Base-by-base conservation (phyloP, 2,888 invertebrate genomes). In the Thera obeliscata region DNA sequence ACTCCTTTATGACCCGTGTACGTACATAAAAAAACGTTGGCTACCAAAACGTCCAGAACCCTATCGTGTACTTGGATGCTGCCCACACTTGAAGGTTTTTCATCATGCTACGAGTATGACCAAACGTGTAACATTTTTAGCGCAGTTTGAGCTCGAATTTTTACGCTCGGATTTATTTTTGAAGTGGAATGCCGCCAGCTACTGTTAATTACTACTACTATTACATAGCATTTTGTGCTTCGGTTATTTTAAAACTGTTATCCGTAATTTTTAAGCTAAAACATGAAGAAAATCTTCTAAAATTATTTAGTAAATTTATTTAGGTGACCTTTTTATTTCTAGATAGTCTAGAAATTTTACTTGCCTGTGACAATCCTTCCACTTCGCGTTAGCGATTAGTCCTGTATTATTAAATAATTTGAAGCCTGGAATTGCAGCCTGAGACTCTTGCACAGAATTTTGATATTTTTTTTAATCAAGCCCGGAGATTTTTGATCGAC, bases 71-170 rank as follows among this genome's bases (percentile, higher is more conserved):
- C 55, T 22, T 58, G 50, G 35, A 22, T 22, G 22, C 41, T 57
- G 36, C 58, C 46, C 61, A 48, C 68, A 49, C 64, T 69, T 62
- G 49, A 54, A 61, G 52, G 35, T 48, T 64, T 58, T 61, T 54
- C 56, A 55, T 56, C 48, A 57, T 57, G 64, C 57, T 66, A n/a
- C n/a, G n/a, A n/a, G n/a, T n/a, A 66, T 66, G 61, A 48, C 62
- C 68, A 69, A 59, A 62, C 65, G 65, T 63, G 62, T 72, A 66
- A 61, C 64, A 52, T 68, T 69, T 69, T 70, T 57, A 62, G 49
- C 55, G 59, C 56, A 60, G 50, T 61, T 70, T 61, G 54, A 66
- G 64, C 61, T 61, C 11, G 61, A 70, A 62, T 64, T 74, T 72
- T 66, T 35, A 54, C 63, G 67, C 66, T 8, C 43, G 60, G 56